Conservation (phyloP, 2,113 vertebrate genomes). For the Butorides virescens region DNA sequence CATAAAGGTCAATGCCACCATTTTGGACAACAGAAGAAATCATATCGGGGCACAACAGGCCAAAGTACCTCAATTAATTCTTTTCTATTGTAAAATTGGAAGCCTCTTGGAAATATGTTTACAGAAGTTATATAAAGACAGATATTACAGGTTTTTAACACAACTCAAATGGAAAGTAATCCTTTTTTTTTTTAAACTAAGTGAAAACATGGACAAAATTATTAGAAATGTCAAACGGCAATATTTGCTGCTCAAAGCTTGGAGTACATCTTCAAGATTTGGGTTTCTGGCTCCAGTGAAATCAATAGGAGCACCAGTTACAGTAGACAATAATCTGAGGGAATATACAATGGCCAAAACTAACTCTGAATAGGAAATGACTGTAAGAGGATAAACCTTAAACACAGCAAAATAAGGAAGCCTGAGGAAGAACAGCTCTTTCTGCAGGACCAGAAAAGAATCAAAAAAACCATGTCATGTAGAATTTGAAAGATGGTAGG, state of each 20-base stretch:
- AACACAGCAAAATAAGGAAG: no score
- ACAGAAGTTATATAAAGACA: not conserved
- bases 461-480: no score
- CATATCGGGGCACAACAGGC: not conserved
- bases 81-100: not conserved
- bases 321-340: no score
- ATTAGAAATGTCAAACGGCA: not conserved
- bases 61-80: not conserved
- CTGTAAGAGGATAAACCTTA: no score
- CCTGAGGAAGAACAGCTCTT: no score
- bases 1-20: not conserved
- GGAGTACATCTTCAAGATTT: not conserved
- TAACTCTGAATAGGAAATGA: no score
- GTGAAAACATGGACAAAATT: not conserved
- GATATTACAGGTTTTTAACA: not conserved
- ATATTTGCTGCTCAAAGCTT: not conserved
- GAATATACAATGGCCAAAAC: no score
- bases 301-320: not conserved
- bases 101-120: not conserved
- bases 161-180: not conserved
- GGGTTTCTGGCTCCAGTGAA: not conserved
- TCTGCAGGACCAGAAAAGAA: no score
- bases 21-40: not conserved
- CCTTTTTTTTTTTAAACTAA: not conserved
- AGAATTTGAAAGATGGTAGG: no score